Evolutionary conservation across 2,888 invertebrate species (phyloP).

Genomic region (Apotomis capreana): DNA sequence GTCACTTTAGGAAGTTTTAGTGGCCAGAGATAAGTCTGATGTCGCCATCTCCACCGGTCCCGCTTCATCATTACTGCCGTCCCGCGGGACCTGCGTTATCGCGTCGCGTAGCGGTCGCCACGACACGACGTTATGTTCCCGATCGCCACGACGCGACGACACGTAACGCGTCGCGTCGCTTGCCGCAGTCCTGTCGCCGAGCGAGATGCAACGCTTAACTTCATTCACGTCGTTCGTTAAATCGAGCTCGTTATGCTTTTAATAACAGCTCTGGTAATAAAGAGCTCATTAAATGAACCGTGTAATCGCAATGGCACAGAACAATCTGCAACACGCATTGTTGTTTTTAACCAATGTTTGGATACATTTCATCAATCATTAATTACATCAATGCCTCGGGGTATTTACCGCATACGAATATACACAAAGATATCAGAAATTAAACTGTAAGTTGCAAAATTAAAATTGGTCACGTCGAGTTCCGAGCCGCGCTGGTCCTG

Average conservation of each 20-base stretch:
- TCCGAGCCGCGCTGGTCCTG: slow-evolving; percentile 6
- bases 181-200: neutral
- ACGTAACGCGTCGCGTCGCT: neutral
- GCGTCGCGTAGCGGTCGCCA: neutral
- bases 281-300: slow-evolving; percentile 8
- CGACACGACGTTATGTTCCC: neutral
- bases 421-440: slow-evolving; percentile 1
- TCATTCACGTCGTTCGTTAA: slow-evolving; percentile 13
- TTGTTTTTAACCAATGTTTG: slow-evolving; percentile 4
- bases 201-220: neutral
- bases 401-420: neutral
- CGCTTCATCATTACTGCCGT: slow-evolving; percentile 10
- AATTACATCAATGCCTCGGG: neutral
- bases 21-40: slow-evolving; percentile 24
- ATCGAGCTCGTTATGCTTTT: slow-evolving; percentile 15
- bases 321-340: neutral
- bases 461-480: slow-evolving; percentile 20
- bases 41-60: neutral
- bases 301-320: neutral
- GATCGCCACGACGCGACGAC: too few relatives aligned
- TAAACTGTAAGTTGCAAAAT: slow-evolving; percentile 3
- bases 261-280: slow-evolving; percentile 16
- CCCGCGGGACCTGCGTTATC: slow-evolving; percentile 11
- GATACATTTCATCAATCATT: neutral
- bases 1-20: slow-evolving; percentile 28